Conservation (phyloP, 2,888 invertebrate species). For the Harpalus rubripes region DNA sequence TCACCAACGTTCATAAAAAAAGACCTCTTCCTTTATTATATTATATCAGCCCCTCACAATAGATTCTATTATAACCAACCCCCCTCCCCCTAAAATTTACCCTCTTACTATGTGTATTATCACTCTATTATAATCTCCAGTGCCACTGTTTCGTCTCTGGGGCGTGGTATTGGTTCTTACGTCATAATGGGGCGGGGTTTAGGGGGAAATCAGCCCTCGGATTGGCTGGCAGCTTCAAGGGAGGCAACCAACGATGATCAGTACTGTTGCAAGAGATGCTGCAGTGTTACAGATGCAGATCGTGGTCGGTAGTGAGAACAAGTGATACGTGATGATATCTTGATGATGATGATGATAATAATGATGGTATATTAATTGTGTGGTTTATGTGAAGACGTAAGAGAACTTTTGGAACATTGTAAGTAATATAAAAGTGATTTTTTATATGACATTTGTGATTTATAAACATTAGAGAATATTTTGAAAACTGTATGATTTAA, state of each 20-base stretch:
- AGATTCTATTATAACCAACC: slow-evolving; percentile 68
- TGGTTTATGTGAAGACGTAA: not conserved
- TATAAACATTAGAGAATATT: too few species aligned
- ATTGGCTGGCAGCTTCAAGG: slow-evolving; percentile 75
- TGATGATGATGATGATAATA: not conserved
- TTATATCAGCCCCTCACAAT: too few species aligned
- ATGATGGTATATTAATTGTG: not conserved
- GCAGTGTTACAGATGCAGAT: slow-evolving; percentile 20
- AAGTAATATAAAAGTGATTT: too few species aligned
- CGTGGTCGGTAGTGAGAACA: not conserved
- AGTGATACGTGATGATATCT: not conserved
- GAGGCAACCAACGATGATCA: slow-evolving; percentile 76
- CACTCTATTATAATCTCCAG: slow-evolving; percentile 74
- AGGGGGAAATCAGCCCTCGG: slow-evolving; percentile 56
- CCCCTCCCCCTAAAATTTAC: slow-evolving; percentile 70
- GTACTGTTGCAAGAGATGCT: slow-evolving; percentile 71
- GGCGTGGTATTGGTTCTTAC: slow-evolving; percentile 62
- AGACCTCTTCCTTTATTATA: too few species aligned
- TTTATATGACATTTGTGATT: too few species aligned
- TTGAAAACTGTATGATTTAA: too few species aligned
- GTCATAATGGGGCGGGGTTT: slow-evolving; percentile 71
- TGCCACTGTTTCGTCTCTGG: slow-evolving; percentile 25
- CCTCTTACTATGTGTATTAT: slow-evolving; percentile 70
- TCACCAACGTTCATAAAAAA: too few species aligned
- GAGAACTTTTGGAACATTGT: too few species aligned